Evolutionary conservation across 2,797 vertebrate genomes (phyloP), one percentile per base, ranked within the genome.

Genomic region (Microctenopoma stevenorrisi): DNA sequence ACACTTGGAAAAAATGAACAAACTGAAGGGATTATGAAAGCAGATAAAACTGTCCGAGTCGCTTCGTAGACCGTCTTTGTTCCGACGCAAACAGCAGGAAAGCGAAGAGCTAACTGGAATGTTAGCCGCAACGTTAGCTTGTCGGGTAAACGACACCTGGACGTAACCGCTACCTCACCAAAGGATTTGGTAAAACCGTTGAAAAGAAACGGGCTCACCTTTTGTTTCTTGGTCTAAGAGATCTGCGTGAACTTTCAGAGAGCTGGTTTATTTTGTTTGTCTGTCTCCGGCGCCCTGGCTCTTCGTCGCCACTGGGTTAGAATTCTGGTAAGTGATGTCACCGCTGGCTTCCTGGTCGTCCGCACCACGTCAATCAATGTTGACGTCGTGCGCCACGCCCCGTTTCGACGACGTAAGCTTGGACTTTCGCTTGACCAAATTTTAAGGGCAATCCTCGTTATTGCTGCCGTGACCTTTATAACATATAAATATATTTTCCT

Each of bases 311-410:
- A 7, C 58, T 59, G 61, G 67, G 71, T 87, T 86, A 90, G 83
- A 84, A 85, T 88, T 92, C 88, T 91, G 83, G 78, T 79, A 79
- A 89, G 81, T 88, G 88, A 91, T 52, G 87, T 87, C 87, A 89
- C 80, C 22, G 55, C 68, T 83, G 57, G 81, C 81, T 88, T 91
- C 89, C 89, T 84, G 86, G 58, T 83, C 63, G 1, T 14, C 22
- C 42, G 12, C 33, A 35, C 5, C 61, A 64, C 73, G 72, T 75
- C 87, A 80, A 79, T 88, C 68, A 73, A 8, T 22, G 64, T 16
- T 76, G 86, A 86, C 77, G 79, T 50, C 1, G 0, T 0, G 72
- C 35, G 64, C 66, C 86, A 74, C 86, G 73, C 89, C 91, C 8
- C 53, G 22, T 48, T 5, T 42, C 47, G 63, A 61, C 88, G 82